These are phyloP conservation scores for Melopsittacus undulatus DNA, from an alignment of 2,797 vertebrate genomes.

Conservation along the genomic window DNA sequence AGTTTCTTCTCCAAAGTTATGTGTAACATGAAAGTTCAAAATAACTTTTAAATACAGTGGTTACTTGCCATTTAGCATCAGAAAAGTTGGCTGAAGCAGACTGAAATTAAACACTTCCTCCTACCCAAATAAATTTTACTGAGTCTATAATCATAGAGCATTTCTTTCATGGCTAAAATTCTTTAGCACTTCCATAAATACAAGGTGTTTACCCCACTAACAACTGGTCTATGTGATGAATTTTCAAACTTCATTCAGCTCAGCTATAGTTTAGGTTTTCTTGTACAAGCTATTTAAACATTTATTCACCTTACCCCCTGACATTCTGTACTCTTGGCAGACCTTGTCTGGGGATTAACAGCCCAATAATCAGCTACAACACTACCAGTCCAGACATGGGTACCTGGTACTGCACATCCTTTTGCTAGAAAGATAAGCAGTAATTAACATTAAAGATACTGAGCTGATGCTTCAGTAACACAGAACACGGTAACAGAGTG, in stretches of 20 bases:
- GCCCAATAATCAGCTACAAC: background rate
- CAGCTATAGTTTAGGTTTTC: background rate
- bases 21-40: background rate
- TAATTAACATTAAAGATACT: background rate
- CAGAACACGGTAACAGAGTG: fast-evolving
- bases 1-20: background rate
- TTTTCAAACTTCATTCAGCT: background rate
- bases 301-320: background rate
- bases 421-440: background rate
- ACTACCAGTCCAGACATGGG: background rate
- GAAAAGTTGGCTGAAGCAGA: constrained; percentile 4
- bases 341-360: background rate
- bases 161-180: constrained; percentile 35
- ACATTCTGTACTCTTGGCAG: background rate
- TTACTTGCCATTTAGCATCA: background rate
- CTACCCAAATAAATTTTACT: background rate
- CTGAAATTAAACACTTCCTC: constrained; percentile 41
- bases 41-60: constrained; percentile 12
- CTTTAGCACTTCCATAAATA: constrained; percentile 30
- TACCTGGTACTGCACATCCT: background rate
- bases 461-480: background rate
- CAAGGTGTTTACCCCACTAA: background rate
- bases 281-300: background rate
- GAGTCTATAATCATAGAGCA: constrained; percentile 17
- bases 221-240: background rate